Percentiles rank a stretch among this genome's conserved stretches.
Conservation (phyloP, 1,140 invertebrate species). For the Drosophila bocki region DNA sequence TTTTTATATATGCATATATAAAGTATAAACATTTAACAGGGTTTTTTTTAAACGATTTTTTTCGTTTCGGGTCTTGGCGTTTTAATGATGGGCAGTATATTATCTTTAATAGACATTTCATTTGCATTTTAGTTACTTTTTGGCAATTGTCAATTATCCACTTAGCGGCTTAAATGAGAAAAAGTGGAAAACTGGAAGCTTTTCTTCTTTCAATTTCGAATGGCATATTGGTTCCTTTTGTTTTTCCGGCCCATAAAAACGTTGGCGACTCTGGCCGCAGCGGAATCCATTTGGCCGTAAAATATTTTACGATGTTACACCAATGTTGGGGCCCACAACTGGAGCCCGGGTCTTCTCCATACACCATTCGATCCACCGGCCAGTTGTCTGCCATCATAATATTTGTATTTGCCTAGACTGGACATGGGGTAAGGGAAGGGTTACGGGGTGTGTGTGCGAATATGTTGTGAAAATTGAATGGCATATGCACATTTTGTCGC, state of each 20-base stretch:
- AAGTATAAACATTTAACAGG: slow-evolving; percentile 29
- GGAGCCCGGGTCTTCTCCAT: slow-evolving; percentile 1
- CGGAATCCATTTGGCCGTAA: slow-evolving; percentile 69
- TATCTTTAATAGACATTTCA: slow-evolving; percentile 56
- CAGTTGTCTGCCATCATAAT: slow-evolving; percentile 76
- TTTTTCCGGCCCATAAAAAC: slow-evolving; percentile 65
- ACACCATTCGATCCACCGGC: slow-evolving; percentile 11
- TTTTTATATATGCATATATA: slow-evolving; percentile 51
- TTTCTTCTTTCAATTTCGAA: slow-evolving; percentile 6
- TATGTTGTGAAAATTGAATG: slow-evolving; percentile 83
- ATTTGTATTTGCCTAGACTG: slow-evolving; percentile 80
- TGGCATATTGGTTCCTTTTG: slow-evolving; percentile 37
- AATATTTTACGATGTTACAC: slow-evolving; percentile 83
- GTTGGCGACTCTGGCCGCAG: slow-evolving; percentile 60
- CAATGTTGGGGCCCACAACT: slow-evolving; percentile 61
- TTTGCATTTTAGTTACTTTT: slow-evolving; percentile 57
- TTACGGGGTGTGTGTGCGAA: slow-evolving; percentile 62
- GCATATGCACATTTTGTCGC: slow-evolving; percentile 83
- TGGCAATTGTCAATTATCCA: slow-evolving; percentile 55
- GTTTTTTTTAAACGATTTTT: background rate
- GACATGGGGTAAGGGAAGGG: background rate
- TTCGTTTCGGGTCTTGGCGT: slow-evolving; percentile 16
- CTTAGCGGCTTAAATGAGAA: slow-evolving; percentile 38
- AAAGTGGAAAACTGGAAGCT: slow-evolving; percentile 23
- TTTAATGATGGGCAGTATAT: slow-evolving; percentile 46